Percentiles rank a stretch among this genome's conserved stretches.
phyloP scores from a whole-genome alignment of 2,113 vertebrate species.

The Mirza zaza region DNA sequence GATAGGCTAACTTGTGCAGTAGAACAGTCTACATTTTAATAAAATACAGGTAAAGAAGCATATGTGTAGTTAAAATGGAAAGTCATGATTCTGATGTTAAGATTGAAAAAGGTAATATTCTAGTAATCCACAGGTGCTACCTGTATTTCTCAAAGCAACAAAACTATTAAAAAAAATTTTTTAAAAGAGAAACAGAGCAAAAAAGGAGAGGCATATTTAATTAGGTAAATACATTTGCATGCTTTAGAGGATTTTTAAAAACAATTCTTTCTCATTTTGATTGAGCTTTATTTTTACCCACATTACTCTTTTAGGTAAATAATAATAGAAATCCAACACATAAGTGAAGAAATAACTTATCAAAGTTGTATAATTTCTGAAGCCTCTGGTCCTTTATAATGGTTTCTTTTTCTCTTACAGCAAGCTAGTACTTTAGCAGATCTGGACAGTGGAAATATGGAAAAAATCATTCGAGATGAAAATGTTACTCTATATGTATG shows the following conservation, averaged over 20 bases:
- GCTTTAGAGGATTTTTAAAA: background rate
- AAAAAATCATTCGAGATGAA: constrained; percentile 86
- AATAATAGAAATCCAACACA: background rate
- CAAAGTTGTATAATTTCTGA: background rate
- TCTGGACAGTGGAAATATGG: constrained; percentile 93
- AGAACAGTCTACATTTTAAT: background rate
- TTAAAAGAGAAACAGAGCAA: background rate
- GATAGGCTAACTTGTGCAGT: background rate
- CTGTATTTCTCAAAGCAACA: too few species aligned
- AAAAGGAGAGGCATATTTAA: background rate
- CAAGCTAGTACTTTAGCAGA: constrained; percentile 85
- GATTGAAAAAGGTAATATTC: background rate
- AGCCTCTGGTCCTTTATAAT: background rate
- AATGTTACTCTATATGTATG: constrained; percentile 91
- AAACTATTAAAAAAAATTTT: too few species aligned
- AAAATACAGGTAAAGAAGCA: background rate
- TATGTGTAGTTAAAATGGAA: background rate
- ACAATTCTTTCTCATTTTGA: background rate
- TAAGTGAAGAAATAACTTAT: background rate
- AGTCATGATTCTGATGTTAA: background rate
- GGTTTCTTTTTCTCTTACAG: constrained; percentile 79
- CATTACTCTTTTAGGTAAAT: background rate
- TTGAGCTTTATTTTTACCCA: background rate
- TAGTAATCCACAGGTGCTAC: background rate
- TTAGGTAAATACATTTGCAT: background rate